These are phyloP conservation scores for Adelges cooleyi DNA, from an alignment of 1,140 invertebrate genomes.

Conservation along the genomic window DNA sequence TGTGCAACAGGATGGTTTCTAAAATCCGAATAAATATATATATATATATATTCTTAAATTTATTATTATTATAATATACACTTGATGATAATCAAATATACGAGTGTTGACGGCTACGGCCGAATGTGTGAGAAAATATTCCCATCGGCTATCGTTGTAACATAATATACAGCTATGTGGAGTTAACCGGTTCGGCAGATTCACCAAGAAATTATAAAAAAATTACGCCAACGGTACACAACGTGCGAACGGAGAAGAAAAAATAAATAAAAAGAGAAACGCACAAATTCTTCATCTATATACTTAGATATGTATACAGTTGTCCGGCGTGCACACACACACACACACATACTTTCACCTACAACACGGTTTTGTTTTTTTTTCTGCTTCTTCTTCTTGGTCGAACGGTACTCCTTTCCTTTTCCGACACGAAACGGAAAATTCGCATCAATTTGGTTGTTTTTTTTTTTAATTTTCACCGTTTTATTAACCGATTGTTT, in stretches of 20 bases:
- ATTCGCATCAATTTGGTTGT: not conserved
- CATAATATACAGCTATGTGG: no score
- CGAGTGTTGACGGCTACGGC: no score
- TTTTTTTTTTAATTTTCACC: not conserved
- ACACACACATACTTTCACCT: constrained; percentile 13
- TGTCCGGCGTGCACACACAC: not conserved
- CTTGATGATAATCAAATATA: no score
- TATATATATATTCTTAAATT: not conserved
- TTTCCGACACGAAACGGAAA: not conserved
- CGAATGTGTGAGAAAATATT: no score
- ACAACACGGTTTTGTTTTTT: constrained; percentile 21
- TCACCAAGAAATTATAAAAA: no score
- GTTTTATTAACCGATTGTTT: no score
- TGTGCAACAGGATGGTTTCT: not conserved
- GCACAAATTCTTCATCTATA: no score
- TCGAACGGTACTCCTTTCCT: not conserved
- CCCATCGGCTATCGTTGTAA: no score
- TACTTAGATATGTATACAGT: constrained; percentile 21
- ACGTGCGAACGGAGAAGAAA: not conserved
- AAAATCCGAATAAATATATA: not conserved
- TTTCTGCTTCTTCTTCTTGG: not conserved
- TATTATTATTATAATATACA: no score
- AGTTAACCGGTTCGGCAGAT: not conserved
- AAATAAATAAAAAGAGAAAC: constrained; percentile 22
- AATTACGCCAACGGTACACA: no score